Base-by-base conservation (phyloP, 2,113 vertebrate genomes). In the Anseranas semipalmata region DNA sequence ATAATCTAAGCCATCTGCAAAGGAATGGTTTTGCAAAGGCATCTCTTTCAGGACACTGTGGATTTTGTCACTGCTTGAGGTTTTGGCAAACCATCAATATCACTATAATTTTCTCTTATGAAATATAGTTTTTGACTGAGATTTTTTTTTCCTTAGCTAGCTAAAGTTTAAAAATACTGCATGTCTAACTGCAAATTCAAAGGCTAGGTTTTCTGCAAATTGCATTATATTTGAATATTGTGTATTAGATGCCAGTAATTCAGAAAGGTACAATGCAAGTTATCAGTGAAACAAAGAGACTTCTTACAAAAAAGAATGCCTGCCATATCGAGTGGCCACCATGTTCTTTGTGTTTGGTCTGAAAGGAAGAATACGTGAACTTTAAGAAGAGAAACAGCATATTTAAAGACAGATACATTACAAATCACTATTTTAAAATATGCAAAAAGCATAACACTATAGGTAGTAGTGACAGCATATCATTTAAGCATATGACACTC, bases 61-160 rank as follows among this genome's bases (percentile, higher is more conserved):
- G 98, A 99, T 99, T 99, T 98, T 99, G 99, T 99, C 99, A 99
- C 98, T 98, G 90, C 95, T 98, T 98, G 99, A 94, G 99, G 99
- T 98, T 98, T 97, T 99, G 98, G 98, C 98, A 98, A 95, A 87
- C 97, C 97, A 96, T 97, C 96, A 98, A 97, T 97, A 98, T 98
- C 97, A 97, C 98, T 98, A 96, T 98, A 98, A 98, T 98, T 98
- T 98, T 96, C 97, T 98, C 98, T 98, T 97, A 98, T 97, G 98
- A 98, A 98, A 98, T 98, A 98, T 70, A 97, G 93, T 84, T 98
- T 98, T 97, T 97, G 96, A 97, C 95, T 85, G 86, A 94, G 87
- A 92, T 93, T 37, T 53, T 73, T 79, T 35, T 67, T 85, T 45
- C 80, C 68, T 78, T 88, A 95, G 80, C 70, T 87, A 89, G 90